Evolutionary conservation across 2,888 invertebrate genomes (phyloP), one percentile per base, ranked within the genome.

Genomic region (Pimpla rufipes): DNA sequence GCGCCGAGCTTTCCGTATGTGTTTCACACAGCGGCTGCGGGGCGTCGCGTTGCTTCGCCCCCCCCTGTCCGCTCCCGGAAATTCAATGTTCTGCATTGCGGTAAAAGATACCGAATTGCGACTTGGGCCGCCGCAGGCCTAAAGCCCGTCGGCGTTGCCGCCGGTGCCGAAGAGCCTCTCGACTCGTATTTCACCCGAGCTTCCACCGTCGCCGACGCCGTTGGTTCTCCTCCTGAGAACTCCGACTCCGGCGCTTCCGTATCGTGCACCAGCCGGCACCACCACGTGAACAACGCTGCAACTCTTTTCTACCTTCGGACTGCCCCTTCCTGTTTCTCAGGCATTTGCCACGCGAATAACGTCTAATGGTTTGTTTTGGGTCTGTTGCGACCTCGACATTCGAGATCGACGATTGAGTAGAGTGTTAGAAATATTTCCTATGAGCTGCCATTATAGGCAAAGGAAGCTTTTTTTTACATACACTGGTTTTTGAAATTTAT

Each of bases 31-130:
- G 59, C 35, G 59, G 35, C 29, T 55, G 55, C 35, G 29, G 23
- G 29, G 23, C 59, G 42, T 66, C 35, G 45, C 73, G 81, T 67
- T 57, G 55, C 70, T 67, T n/a, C n/a, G 50, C 42, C 59, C 73
- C 45, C 35, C 52, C 45, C 64, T 64, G 83, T 68, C 77, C 76
- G 82, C 68, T 84, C 67, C 62, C 75, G 85, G 79, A 87, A 88
- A 89, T 89, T 86, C 87, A 87, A 86, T 87, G 85, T 85, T 89
- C 90, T 89, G 90, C 90, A 90, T 88, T 89, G 90, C 90, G 88
- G 90, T 89, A 89, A 88, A 87, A 87, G 86, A 87, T 86, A 87
- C 85, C 76, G 86, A 87, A 87, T 86, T 82, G 78, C 85, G 79
- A 68, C 70, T 81, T 64, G 79, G 77, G 74, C 81, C 85, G 85